Conservation (phyloP, 2,113 vertebrate genomes). For the Lamprotornis superbus region DNA sequence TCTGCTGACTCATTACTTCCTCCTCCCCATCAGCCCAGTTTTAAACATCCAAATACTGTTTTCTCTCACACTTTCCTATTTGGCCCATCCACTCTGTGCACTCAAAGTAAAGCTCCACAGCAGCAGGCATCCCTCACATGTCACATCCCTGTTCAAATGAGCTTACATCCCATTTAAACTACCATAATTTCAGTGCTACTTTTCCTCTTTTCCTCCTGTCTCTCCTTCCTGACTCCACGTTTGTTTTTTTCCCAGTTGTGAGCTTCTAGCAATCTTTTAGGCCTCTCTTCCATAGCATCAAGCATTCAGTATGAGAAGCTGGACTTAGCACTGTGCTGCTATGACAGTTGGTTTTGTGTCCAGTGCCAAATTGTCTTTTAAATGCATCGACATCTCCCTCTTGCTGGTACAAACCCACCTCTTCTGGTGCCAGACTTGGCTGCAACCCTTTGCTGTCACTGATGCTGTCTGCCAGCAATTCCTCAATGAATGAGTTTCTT, state of each 20-base stretch:
- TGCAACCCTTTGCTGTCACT: not conserved
- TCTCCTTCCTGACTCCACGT: not conserved
- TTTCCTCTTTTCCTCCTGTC: not conserved
- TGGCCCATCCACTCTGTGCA: not conserved
- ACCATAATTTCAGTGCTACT: not conserved
- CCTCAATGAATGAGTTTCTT: not conserved
- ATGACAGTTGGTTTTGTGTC: not conserved
- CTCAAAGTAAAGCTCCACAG: not conserved
- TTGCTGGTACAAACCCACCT: not conserved
- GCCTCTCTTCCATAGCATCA: not conserved
- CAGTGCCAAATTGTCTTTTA: not conserved
- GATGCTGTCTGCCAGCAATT: not conserved
- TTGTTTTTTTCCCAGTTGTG: not conserved
- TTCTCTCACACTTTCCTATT: not conserved
- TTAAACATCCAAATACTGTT: not conserved
- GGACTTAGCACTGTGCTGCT: not conserved
- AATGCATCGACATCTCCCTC: not conserved
- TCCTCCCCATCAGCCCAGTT: not conserved
- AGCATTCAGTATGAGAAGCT: not conserved
- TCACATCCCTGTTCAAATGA: not conserved
- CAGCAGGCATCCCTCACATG: not conserved
- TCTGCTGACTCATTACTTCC: not conserved
- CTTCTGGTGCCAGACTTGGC: not conserved
- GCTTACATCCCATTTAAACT: not conserved
- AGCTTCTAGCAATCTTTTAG: not conserved